Base-by-base conservation (phyloP, 2,113 vertebrate species). In the Danionella cerebrum region DNA sequence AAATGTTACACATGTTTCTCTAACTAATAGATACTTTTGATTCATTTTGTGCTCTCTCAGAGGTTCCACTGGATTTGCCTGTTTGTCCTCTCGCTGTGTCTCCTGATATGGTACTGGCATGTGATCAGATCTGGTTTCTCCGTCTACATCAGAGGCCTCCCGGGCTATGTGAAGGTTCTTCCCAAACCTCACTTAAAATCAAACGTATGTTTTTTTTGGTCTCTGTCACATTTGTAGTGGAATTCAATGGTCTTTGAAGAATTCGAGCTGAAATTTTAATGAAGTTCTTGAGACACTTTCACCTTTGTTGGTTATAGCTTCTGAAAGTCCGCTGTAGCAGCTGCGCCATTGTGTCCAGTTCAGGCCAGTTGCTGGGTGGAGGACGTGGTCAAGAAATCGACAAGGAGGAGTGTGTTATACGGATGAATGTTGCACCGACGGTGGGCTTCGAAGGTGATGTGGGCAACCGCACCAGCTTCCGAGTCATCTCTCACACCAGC, bases 361-460 rank as follows among this genome's bases (percentile, higher is more conserved):
- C 96, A 0, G 96, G 96, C 3, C 96, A 97, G 88, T 94, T 97
- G 93, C 75, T 93, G 47, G 83, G 90, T n/a, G 89, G 91, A 0
- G 85, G 18, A n/a, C 75, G 82, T 6, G 94, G 94, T 0, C 35
- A 60, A 0, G 77, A 89, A 83, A 94, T 98, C 1, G 93, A 97
- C 0, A 1, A 57, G 1, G 83, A 82, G 0, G 88, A 90, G 5
- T 98, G 94, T 0, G 88, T 98, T 16, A 84, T 96, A 42, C 91
- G 96, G 44, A 98, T 98, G 95, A 98, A 98, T 81, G 93, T 91
- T 0, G 96, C 95, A 0, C 96, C 95, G 59, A 96, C 93, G 0
- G 0, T 6, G 0, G 89, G 94, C 10, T 98, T 86, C 0, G 92
- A 95, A 82, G 73, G 38, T 1, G 95, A 97, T 0, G 95, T 98